Evolutionary conservation across 2,113 vertebrate genomes (phyloP).

Genomic region (Phrynosoma platyrhinos): DNA sequence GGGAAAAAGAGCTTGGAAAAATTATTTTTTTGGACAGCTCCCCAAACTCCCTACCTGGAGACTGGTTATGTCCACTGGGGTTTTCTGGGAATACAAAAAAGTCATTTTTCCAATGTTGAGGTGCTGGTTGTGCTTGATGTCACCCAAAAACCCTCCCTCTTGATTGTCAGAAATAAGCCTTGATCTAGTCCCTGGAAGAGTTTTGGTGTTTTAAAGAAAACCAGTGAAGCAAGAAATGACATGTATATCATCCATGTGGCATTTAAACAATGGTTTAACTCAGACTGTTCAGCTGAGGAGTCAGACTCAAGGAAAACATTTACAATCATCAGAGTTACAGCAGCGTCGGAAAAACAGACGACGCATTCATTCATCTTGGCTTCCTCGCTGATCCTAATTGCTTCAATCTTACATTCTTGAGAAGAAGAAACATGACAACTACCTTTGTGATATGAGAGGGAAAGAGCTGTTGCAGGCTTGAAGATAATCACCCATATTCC

Average conservation of each 20-base stretch:
- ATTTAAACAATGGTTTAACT: background rate
- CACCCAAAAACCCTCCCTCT: too few relatives aligned
- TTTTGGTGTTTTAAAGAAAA: background rate
- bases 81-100: background rate
- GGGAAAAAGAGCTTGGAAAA: too few relatives aligned
- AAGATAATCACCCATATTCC: conserved; percentile 53
- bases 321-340: background rate
- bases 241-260: background rate
- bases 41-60: too few relatives aligned
- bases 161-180: too few relatives aligned
- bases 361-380: background rate
- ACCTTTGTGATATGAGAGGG: conserved; percentile 1
- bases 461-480: background rate
- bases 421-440: conserved; percentile 29
- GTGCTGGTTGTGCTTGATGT: too few relatives aligned
- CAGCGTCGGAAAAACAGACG: background rate
- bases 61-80: too few relatives aligned
- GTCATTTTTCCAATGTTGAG: too few relatives aligned
- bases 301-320: background rate
- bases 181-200: background rate
- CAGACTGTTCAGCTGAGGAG: background rate
- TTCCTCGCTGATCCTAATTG: background rate
- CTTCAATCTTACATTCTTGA: background rate
- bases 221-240: background rate
- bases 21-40: too few relatives aligned